These are phyloP conservation scores for Chromoteleia sp. DNA, from an alignment of 2,888 invertebrate genomes.

Conservation along the genomic window DNA sequence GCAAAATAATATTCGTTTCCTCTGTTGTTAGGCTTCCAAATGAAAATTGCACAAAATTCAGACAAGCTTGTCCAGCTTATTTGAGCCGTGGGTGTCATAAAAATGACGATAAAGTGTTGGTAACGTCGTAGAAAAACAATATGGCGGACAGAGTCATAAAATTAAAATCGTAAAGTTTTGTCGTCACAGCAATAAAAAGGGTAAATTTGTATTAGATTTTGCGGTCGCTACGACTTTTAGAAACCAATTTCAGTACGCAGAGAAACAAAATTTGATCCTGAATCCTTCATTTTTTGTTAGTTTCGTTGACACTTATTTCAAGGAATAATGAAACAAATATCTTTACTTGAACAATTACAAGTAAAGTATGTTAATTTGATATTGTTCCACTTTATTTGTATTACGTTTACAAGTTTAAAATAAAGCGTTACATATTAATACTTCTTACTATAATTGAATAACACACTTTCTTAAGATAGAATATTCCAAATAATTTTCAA, in stretches of 20 bases:
- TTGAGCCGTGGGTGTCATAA: not conserved
- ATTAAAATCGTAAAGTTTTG: conserved; percentile 43
- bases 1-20: not conserved
- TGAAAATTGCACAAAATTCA: too few species aligned
- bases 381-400: too few species aligned
- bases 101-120: not conserved
- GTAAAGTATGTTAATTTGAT: too few species aligned
- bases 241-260: not conserved
- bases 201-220: conserved; percentile 8
- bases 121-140: conserved; percentile 25
- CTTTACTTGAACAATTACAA: too few species aligned
- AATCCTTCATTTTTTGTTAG: not conserved
- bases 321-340: too few species aligned
- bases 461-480: too few species aligned
- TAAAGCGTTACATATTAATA: too few species aligned
- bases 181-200: not conserved
- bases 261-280: not conserved
- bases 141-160: conserved; percentile 38
- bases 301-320: too few species aligned
- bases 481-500: too few species aligned
- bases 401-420: too few species aligned
- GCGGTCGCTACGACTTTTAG: not conserved
- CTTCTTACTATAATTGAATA: too few species aligned
- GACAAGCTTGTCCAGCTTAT: not conserved
- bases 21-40: not conserved